Base-by-base conservation (phyloP, 2,888 invertebrate genomes). In the Pandemis heparana region DNA sequence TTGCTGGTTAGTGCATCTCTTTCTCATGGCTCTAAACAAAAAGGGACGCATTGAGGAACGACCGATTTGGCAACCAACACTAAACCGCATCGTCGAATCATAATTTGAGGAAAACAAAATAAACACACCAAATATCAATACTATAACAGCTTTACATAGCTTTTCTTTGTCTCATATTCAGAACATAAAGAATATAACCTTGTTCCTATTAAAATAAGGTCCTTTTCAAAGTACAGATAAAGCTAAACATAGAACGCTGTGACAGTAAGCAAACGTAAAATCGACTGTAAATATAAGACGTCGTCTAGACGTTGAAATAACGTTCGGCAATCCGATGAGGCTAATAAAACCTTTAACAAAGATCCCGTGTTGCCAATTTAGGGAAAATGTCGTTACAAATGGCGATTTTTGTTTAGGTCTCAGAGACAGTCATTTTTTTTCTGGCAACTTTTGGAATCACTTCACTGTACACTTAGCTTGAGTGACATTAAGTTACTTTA, bases 301-400 rank as follows among this genome's bases (percentile, higher is more conserved):
- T 62, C 48, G 53, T 41, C 38, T 18, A 18, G 43, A 56, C 56
- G n/a, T n/a, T 5, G 23, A 12, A 62, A 53, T 63, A 63, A 23
- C 62, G 70, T 62, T 70, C 62, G 53, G 62, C 63, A 51, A 70
- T 70, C 70, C 64, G 38, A 46, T 39, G 62, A 70, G 51, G 46
- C 59, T 43, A 46, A 71, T 59, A 64, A 59, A 64, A 63, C 70
- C 53, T 59, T 16, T 70, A 46, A 41, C 32, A 6, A 32, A 14
- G 38, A 23, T n/a, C 23, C 4, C 2, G 23, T 32, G 23, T 32
- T 32, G 23, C 23, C 23, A 32, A 32, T 32, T 32, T 32, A 32
- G 23, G 3, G 23, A 32, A 2, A 32, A 2, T 32, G 23, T 4
- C 23, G n/a, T 32, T 32, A 32, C 23, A 32, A 32, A 32, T 32